These are phyloP conservation scores for Phoxinus dragarum DNA, from an alignment of 2,797 vertebrate genomes.

Conservation along the genomic window DNA sequence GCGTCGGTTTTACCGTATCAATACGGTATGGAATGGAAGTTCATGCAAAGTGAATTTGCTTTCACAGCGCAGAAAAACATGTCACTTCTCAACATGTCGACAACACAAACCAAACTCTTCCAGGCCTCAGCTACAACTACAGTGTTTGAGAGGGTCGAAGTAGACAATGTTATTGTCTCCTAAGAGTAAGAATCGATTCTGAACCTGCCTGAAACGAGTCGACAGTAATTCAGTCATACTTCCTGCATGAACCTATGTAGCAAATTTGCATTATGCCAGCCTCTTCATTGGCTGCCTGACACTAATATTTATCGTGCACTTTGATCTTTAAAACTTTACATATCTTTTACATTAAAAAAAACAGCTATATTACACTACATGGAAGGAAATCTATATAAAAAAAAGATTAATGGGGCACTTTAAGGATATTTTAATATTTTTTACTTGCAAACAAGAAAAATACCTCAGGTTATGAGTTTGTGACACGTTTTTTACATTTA, in stretches of 20 bases:
- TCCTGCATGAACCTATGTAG: too few relatives aligned
- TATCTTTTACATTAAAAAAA: not conserved
- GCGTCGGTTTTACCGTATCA: not conserved
- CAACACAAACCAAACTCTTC: not conserved
- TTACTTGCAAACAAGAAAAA: not conserved
- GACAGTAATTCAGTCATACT: too few relatives aligned
- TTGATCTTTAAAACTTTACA: not conserved
- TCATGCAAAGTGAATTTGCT: not conserved
- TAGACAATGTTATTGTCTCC: not conserved
- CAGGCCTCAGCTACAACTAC: not conserved
- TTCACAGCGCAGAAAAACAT: not conserved
- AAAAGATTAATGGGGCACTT: not conserved
- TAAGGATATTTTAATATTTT: not conserved
- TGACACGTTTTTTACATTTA: slow-evolving; percentile 3
- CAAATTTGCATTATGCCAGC: too few relatives aligned
- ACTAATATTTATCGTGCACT: not conserved
- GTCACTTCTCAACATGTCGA: not conserved
- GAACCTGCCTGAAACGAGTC: too few relatives aligned
- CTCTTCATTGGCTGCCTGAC: too few relatives aligned
- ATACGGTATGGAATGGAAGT: not conserved
- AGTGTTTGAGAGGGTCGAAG: not conserved
- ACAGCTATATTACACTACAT: not conserved
- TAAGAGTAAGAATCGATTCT: too few relatives aligned
- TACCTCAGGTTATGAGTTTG: not conserved
- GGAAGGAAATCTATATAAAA: not conserved